Evolutionary conservation across 2,113 vertebrate species (phyloP), one percentile per base, ranked within the genome.

Genomic region (Oncorhynchus clarkii): DNA sequence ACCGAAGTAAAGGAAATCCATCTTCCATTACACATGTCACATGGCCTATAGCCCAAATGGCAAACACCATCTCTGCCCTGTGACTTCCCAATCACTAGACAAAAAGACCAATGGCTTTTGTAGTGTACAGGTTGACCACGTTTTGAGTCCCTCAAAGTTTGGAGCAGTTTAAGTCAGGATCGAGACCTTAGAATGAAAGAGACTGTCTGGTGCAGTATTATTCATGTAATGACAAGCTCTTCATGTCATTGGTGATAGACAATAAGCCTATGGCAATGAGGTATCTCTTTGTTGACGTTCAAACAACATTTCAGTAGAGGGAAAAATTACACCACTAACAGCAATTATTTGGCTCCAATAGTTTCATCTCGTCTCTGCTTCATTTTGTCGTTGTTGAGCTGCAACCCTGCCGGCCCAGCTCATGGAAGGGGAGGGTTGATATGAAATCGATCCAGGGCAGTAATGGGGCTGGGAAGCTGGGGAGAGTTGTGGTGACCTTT

Each of bases 1-100:
- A 45, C 71, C n/a, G 65, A 51, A 29, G 69, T 70, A 83, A 78
- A 72, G 79, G 71, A 84, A 87, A 87, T 84, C 79, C 68, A 80
- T 85, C 81, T 48, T 34, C 78, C 81, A 80, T 85, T 78, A 80
- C 66, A 2, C 9, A 8, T 9, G 74, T 74, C 74, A 71, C 26
- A 18, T n/a, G 27, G 27, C 29, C 29, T 31, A 5, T 31, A 5
- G 29, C 29, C 29, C 29, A 31, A 31, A 31, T 5, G 29, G 29
- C 27, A 27, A 13, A 62, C 14, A 14, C 62, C 2, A 26, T 54
- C 54, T 16, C n/a, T n/a, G 34, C 26, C n/a, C 22, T 4, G 20
- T 22, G 26, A 65, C 13, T 66, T 34, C 18, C 24, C 51, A n/a
- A 22, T 26, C 60, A 64, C 60, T 64, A 26, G 20, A 2, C 11